These are phyloP conservation scores for Limonius californicus DNA, from an alignment of 1,140 invertebrate genomes.

Conservation along the genomic window DNA sequence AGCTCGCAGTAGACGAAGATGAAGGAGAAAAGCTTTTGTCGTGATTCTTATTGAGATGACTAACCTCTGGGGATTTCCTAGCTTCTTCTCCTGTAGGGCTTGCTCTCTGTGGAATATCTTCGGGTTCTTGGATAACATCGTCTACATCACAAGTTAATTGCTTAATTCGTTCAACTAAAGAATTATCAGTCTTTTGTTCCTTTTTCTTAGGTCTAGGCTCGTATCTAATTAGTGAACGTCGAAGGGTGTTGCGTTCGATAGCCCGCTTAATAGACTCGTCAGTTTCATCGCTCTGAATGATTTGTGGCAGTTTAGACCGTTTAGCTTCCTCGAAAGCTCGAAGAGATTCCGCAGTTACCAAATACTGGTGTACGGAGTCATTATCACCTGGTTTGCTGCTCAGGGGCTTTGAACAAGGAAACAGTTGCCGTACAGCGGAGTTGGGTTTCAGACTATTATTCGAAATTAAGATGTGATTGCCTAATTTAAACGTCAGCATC, in stretches of 20 bases:
- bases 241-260: slow-evolving; percentile 69
- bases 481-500: slow-evolving; percentile 57
- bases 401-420: slow-evolving; percentile 50
- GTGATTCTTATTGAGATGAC: slow-evolving; percentile 24
- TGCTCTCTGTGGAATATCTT: slow-evolving; percentile 42
- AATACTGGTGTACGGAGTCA: slow-evolving; percentile 48
- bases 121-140: slow-evolving; percentile 50
- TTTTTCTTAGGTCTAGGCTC: slow-evolving; percentile 52
- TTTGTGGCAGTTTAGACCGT: slow-evolving; percentile 52
- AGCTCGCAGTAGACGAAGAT: slow-evolving; percentile 52
- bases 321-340: slow-evolving; percentile 63
- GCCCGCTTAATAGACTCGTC: slow-evolving; percentile 61
- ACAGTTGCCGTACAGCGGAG: slow-evolving; percentile 69
- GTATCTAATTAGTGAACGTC: slow-evolving; percentile 64
- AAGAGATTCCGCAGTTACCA: slow-evolving; percentile 62
- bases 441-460: slow-evolving; percentile 63
- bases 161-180: slow-evolving; percentile 74
- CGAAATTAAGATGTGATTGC: slow-evolving; percentile 54
- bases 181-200: slow-evolving; percentile 56
- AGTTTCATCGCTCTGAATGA: slow-evolving; percentile 46
- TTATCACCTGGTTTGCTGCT: slow-evolving; percentile 36
- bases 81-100: slow-evolving; percentile 55
- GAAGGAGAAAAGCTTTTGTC: slow-evolving; percentile 56
- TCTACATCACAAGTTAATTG: slow-evolving; percentile 78
- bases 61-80: slow-evolving; percentile 48